Evolutionary conservation across 1,140 invertebrate genomes (phyloP).

Genomic region (Apis mellifera): Amel_HAv3.1 CM009946.2:3114501-3115000

Average conservation of each 20-base stretch:
- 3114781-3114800: conserved; percentile 73
- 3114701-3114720: conserved; percentile 39
- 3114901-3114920: conserved; percentile 66
- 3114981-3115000: conserved; percentile 10
- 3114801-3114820: conserved; percentile 67
- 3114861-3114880: conserved; percentile 13
- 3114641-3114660: background rate
- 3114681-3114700: conserved; percentile 45
- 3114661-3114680: conserved; percentile 41
- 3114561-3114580: conserved; percentile 15
- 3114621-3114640: background rate
- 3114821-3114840: conserved; percentile 71
- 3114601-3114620: conserved; percentile 1
- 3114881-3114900: conserved; percentile 1
- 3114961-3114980: conserved; percentile 61
- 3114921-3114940: conserved; percentile 61
- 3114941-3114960: conserved; percentile 74
- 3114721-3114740: conserved; percentile 30
- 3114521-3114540: background rate
- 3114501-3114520: background rate
- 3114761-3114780: conserved; percentile 57
- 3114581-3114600: background rate
- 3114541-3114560: too few species aligned
- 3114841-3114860: conserved; percentile 43
- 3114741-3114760: conserved; percentile 28